Conservation (phyloP, 2,797 vertebrate species). For the Micrastur ruficollis region DNA sequence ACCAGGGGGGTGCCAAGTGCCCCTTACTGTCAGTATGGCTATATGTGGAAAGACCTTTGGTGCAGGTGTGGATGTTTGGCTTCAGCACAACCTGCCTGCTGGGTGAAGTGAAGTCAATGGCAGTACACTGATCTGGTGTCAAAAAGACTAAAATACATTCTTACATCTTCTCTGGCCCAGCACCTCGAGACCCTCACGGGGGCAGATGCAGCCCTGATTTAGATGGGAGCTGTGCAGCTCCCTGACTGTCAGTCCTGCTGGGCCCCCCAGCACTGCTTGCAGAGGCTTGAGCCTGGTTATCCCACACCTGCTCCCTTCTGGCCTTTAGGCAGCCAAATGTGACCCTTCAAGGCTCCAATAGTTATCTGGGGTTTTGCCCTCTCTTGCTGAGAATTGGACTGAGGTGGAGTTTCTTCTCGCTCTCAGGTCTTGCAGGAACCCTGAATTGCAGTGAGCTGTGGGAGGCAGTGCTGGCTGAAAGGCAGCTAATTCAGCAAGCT, state of each 20-base stretch:
- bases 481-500: neutral
- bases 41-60: neutral
- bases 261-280: neutral
- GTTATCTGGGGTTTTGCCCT: neutral
- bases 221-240: neutral
- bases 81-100: neutral
- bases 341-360: neutral
- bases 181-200: neutral
- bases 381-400: neutral
- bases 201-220: neutral
- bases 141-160: neutral
- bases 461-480: neutral
- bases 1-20: neutral
- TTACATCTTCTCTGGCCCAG: neutral
- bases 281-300: neutral
- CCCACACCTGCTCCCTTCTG: neutral
- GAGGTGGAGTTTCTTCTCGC: neutral
- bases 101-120: neutral
- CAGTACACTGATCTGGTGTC: neutral
- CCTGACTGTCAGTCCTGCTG: neutral
- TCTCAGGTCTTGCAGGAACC: neutral
- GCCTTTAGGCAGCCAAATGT: neutral
- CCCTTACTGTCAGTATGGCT: neutral
- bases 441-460: neutral
- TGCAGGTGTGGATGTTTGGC: neutral